Base-by-base conservation (phyloP, 2,888 invertebrate genomes). In the Branchellion lobata region DNA sequence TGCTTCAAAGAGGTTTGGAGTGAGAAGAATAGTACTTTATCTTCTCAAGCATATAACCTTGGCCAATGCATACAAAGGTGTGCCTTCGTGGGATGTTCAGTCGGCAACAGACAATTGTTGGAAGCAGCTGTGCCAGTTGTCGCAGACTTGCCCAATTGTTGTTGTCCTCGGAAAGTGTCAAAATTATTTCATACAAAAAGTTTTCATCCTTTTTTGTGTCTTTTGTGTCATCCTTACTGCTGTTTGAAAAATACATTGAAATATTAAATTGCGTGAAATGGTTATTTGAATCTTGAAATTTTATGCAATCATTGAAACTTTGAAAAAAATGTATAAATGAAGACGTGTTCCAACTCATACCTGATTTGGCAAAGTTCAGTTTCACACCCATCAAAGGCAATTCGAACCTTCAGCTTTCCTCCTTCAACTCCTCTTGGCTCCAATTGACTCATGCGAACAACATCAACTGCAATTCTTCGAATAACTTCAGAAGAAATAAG, bases 11-110 rank as follows among this genome's bases (percentile, higher is more conserved):
- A n/a, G n/a, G n/a, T n/a, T n/a, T n/a, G n/a, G 40, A 8, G 40
- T 40, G 40, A 8, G 61, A n/a, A 18, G 61, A 57, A n/a, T 81
- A 81, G 11, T 73, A 68, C 65, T 81, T 81, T 18, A 81, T 72
- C 65, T 81, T 81, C 74, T 81, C 81, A 1, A 81, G 79, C 65
- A 71, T 81, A 57, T 81, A 81, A 0, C 79, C 81, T 24, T 51
- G 81, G 29, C 81, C 75, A 3, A 81, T 51, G 33, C 73, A 79
- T 11, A 81, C 79, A 34, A 72, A 40, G 21, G 68, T 51, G 31
- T 72, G 78, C 21, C 34, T 57, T 14, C 33, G 69, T 21, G 47
- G 69, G 5, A 31, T 18, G 31, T 53, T 71, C 18, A 68, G 40
- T 31, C 73, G 47, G 40, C 81, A 81, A 69, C 79, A 79, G 53